Evolutionary conservation across 2,113 vertebrate genomes (phyloP), one percentile per base, ranked within the genome.

Genomic region (Scartelaos histophorus): DNA sequence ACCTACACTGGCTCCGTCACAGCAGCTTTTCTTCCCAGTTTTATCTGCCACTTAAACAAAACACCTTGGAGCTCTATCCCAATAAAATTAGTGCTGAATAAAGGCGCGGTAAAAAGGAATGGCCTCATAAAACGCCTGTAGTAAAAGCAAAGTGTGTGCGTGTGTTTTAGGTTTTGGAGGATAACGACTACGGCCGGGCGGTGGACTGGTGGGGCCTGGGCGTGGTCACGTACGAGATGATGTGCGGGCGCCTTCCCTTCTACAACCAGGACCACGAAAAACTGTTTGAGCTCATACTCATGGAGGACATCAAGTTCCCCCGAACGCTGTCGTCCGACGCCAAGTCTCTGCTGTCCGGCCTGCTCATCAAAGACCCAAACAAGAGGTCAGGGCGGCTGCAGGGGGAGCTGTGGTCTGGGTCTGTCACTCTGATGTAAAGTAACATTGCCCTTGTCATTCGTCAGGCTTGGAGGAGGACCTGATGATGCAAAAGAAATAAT

Each of bases 251-350:
- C 61, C 86, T 99, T 74, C 97, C 97, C 0, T 98, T 98, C 93
- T 98, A 98, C 92, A 98, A 98, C 92, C 97, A 99, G 90, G 97
- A 99, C 90, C 97, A 98, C 22, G 97, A 99, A 93, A 99, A 98
- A 83, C 94, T 99, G 29, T 98, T 99, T 84, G 97, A 99, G 89
- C 93, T 99, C 72, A 99, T 99, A 87, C 92, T 99, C 72, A 99
- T 99, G 97, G 97, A 99, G 85, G 97, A 99, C 84, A 99, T 99
- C 92, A 98, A 98, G 93, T 99, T 99, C 87, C 97, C 97, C 34
- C 94, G 97, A 80, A 98, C 97, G 16, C 94, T 99, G 7, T 97
- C 97, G 34, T 88, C 97, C 24, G 97, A 98, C 80, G 97, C 97
- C 91, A 99, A 98, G 92, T 97, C 97, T 22, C 93, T 99, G 89